These are phyloP conservation scores for Drosophila lacteicornis DNA, from an alignment of 1,140 invertebrate species.

Conservation along the genomic window DNA sequence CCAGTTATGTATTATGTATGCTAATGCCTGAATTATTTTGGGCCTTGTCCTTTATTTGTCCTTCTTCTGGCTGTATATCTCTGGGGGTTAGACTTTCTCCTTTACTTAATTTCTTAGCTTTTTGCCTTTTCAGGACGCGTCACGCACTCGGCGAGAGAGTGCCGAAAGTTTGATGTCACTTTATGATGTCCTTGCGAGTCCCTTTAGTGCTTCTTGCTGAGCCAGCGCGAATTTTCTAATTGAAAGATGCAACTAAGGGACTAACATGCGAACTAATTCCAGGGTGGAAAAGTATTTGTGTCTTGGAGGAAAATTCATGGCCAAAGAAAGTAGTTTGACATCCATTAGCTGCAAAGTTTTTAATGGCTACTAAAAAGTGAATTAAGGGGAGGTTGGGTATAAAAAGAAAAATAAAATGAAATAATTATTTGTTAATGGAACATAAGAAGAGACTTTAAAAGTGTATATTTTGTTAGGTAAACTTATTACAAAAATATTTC, in stretches of 20 bases:
- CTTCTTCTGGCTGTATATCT: neutral
- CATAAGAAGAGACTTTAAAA: neutral
- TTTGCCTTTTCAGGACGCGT: slow-evolving; percentile 1
- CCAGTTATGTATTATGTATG: slow-evolving; percentile 40
- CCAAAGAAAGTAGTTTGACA: slow-evolving; percentile 48
- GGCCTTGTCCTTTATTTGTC: slow-evolving; percentile 5
- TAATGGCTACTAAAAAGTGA: slow-evolving; percentile 23
- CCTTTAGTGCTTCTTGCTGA: slow-evolving; percentile 70
- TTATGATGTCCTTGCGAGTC: slow-evolving; percentile 46
- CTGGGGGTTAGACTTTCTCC: slow-evolving; percentile 8
- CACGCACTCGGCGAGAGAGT: slow-evolving; percentile 21
- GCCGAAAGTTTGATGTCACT: slow-evolving; percentile 24
- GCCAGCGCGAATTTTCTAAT: slow-evolving; percentile 62
- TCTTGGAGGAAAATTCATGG: neutral
- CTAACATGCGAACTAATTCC: slow-evolving; percentile 32
- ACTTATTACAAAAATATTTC: no score
- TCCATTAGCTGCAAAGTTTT: slow-evolving; percentile 60
- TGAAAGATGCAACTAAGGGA: slow-evolving; percentile 38
- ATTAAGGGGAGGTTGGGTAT: neutral
- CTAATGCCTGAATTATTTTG: slow-evolving; percentile 30
- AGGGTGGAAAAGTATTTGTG: neutral
- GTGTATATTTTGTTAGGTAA: no score
- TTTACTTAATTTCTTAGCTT: slow-evolving; percentile 13
- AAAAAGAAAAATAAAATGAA: neutral
- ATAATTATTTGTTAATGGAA: neutral